Evolutionary conservation across 2,888 invertebrate genomes (phyloP).

Genomic region (Copidosoma aretas): DNA sequence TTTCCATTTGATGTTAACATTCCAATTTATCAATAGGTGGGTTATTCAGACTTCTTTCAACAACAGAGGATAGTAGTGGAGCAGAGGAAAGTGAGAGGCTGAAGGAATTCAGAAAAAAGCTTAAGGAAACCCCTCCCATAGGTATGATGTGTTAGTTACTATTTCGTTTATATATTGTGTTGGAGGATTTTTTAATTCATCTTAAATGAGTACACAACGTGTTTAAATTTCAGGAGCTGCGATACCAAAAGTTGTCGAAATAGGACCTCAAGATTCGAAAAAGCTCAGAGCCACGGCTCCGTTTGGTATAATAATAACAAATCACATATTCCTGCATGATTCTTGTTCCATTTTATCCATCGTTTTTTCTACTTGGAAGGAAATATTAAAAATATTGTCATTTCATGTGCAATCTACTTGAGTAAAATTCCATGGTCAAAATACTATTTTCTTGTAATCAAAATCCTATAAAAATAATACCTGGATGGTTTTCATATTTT

Average conservation of each 20-base stretch:
- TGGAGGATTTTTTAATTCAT: not conserved
- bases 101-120: conserved; percentile 76
- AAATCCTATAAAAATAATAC: no score
- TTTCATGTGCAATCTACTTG: no score
- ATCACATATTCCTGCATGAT: not conserved
- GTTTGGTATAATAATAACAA: conserved; percentile 14
- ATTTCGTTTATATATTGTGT: not conserved
- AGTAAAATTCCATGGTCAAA: no score
- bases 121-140: conserved; percentile 69
- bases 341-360: no score
- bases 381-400: no score
- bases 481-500: no score
- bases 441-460: no score
- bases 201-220: not conserved
- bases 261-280: conserved; percentile 3
- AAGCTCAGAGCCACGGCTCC: conserved; percentile 31
- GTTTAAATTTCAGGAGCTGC: conserved; percentile 12
- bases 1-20: not conserved
- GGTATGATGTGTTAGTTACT: conserved; percentile 64
- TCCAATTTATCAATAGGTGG: not conserved
- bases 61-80: conserved; percentile 50
- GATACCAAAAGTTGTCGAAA: not conserved
- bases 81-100: conserved; percentile 67
- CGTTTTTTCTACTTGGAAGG: no score
- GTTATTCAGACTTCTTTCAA: conserved; percentile 18